phyloP scores from a whole-genome alignment of 2,113 vertebrate species.

The Chamaetylas fuelleborni region DNA sequence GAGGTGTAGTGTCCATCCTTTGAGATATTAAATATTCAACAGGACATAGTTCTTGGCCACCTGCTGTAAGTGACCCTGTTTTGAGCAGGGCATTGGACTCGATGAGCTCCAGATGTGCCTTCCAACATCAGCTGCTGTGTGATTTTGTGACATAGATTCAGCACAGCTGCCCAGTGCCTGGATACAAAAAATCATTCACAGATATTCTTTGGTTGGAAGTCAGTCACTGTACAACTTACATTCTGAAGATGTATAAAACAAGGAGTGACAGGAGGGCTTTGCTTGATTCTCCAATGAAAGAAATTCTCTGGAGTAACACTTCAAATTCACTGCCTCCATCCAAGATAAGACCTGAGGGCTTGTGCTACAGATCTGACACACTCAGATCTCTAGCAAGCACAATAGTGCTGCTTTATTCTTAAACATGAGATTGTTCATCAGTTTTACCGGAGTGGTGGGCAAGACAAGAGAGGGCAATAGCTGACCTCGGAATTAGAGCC shows the following conservation, averaged over 20 bases:
- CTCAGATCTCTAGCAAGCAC: background rate
- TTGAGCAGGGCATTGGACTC: background rate
- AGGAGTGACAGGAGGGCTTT: background rate
- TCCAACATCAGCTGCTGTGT: too few relatives aligned
- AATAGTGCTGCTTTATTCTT: background rate
- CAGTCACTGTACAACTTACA: background rate
- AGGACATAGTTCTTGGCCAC: background rate
- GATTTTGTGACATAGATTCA: background rate
- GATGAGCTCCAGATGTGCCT: background rate
- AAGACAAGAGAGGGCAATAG: background rate
- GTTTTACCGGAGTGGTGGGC: background rate
- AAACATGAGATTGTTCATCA: background rate
- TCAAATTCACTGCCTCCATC: background rate
- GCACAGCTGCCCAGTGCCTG: background rate
- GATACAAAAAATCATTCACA: background rate
- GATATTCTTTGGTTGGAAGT: background rate
- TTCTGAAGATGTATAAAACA: background rate
- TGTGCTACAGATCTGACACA: background rate
- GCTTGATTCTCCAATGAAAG: background rate
- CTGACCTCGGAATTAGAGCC: background rate
- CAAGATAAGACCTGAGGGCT: background rate
- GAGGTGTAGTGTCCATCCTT: background rate
- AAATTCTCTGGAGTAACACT: background rate
- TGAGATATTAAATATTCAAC: background rate
- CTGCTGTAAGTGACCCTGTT: background rate